These are phyloP conservation scores for Phrynosoma blainvillii DNA, from an alignment of 2,113 vertebrate species.

Conservation along the genomic window DNA sequence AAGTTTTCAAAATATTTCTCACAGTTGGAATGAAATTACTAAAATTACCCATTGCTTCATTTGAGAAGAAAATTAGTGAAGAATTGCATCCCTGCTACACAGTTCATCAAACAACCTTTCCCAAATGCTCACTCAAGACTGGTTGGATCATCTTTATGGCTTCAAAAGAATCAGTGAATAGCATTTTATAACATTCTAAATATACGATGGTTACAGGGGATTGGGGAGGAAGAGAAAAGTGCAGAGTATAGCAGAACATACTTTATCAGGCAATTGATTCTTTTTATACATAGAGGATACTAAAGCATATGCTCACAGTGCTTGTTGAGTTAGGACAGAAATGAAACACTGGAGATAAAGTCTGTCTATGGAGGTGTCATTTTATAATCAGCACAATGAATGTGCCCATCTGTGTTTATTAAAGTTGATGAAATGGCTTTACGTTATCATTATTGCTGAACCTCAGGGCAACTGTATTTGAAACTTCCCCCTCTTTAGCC, in stretches of 20 bases:
- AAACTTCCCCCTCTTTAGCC: slow-evolving; percentile 23
- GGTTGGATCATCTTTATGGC: neutral
- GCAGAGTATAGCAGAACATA: neutral
- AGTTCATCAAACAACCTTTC: neutral
- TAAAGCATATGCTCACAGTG: neutral
- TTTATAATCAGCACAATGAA: slow-evolving; percentile 44
- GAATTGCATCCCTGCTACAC: neutral
- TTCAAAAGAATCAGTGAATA: neutral
- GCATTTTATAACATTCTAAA: too few species aligned
- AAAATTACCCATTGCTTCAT: too few species aligned
- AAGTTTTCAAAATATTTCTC: too few species aligned
- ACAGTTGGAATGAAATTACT: too few species aligned
- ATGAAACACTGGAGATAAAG: slow-evolving; percentile 5
- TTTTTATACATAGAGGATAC: slow-evolving; percentile 11
- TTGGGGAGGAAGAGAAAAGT: neutral
- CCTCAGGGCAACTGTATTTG: slow-evolving; percentile 2
- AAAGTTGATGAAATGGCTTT: slow-evolving; percentile 31
- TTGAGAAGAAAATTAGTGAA: too few species aligned
- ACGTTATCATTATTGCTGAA: slow-evolving; percentile 25
- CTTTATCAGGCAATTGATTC: slow-evolving; percentile 27
- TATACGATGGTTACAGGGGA: slow-evolving; percentile 38
- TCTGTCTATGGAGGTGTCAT: neutral
- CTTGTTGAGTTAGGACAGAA: slow-evolving; percentile 41
- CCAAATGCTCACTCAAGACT: neutral
- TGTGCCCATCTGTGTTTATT: slow-evolving; percentile 18